Evolutionary conservation across 2,113 vertebrate species (phyloP).

Genomic region (Dascyllus trimaculatus): DNA sequence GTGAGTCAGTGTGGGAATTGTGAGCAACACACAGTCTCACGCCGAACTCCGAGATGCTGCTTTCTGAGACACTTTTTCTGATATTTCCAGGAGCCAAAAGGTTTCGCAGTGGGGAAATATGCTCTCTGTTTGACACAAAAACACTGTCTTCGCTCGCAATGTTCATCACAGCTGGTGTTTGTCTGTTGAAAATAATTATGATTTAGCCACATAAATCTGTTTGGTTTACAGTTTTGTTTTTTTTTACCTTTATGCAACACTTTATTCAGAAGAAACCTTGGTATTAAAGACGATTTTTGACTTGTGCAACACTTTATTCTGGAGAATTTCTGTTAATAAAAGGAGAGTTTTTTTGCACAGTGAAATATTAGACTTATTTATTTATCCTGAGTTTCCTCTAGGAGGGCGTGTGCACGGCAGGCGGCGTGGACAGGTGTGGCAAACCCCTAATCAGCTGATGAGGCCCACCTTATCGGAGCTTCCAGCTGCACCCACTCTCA

Average conservation of each 20-base stretch:
- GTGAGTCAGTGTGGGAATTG: slow-evolving; percentile 11
- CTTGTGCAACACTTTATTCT: too few species aligned
- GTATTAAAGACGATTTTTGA: too few species aligned
- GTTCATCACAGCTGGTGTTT: background rate
- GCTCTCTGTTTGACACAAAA: slow-evolving; percentile 17
- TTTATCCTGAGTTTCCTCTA: too few species aligned
- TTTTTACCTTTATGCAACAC: background rate
- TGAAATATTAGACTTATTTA: too few species aligned
- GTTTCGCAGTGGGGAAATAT: slow-evolving; percentile 17
- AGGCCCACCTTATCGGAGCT: too few species aligned
- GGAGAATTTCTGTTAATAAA: too few species aligned
- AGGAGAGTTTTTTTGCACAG: too few species aligned
- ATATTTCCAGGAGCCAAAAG: slow-evolving; percentile 37
- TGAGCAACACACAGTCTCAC: background rate
- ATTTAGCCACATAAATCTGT: slow-evolving; percentile 2
- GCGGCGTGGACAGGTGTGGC: too few species aligned
- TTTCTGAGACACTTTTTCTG: slow-evolving; percentile 25
- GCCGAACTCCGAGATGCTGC: slow-evolving; percentile 11
- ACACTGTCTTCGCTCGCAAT: background rate
- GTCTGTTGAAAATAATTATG: background rate
- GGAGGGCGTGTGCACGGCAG: too few species aligned
- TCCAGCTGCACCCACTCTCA: too few species aligned
- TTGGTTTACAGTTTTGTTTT: slow-evolving; percentile 1
- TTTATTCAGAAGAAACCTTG: too few species aligned
- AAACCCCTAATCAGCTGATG: too few species aligned